Percentiles rank a stretch among this genome's conserved stretches.
These are phyloP conservation scores for Microctenopoma steveboyesi DNA, from an alignment of 2,797 vertebrate species.

Conservation along the genomic window DNA sequence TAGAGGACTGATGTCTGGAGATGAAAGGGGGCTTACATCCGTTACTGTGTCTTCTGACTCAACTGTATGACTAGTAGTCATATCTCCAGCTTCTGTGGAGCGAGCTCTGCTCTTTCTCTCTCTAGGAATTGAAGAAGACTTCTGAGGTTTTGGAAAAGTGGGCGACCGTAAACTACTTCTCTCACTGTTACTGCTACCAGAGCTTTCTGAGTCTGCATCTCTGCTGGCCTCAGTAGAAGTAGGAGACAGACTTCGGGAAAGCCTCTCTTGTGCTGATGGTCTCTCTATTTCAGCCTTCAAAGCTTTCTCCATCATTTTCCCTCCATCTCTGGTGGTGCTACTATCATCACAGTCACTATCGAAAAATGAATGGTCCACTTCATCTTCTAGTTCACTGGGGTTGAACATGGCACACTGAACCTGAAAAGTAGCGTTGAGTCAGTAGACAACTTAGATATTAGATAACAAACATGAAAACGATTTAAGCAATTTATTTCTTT, in stretches of 20 bases:
- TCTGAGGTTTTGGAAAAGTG: constrained; percentile 10
- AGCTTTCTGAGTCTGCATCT: constrained; percentile 55
- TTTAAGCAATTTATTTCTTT: not conserved
- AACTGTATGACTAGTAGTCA: constrained; percentile 53
- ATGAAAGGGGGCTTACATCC: constrained; percentile 91
- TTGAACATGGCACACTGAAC: constrained; percentile 81
- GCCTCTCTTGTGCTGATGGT: not conserved
- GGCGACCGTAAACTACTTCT: constrained; percentile 33
- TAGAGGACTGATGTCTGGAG: constrained; percentile 87
- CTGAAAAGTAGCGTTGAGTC: constrained; percentile 12
- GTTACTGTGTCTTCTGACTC: constrained; percentile 91
- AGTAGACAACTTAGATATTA: not conserved
- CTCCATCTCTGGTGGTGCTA: constrained; percentile 26
- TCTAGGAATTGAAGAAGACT: constrained; percentile 26
- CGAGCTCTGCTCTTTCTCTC: constrained; percentile 16
- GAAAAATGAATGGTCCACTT: constrained; percentile 96
- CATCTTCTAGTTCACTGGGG: constrained; percentile 87
- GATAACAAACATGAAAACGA: not conserved
- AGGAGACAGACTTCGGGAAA: constrained; percentile 32
- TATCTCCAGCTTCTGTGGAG: constrained; percentile 51
- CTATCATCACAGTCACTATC: constrained; percentile 91
- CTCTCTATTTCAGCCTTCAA: constrained; percentile 25
- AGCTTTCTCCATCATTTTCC: constrained; percentile 24
- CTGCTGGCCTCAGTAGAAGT: constrained; percentile 39
- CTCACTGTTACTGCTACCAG: constrained; percentile 24